Evolutionary conservation across 2,888 invertebrate species (phyloP), one percentile per base, ranked within the genome.

Genomic region (Caradrina clavipalpis): DNA sequence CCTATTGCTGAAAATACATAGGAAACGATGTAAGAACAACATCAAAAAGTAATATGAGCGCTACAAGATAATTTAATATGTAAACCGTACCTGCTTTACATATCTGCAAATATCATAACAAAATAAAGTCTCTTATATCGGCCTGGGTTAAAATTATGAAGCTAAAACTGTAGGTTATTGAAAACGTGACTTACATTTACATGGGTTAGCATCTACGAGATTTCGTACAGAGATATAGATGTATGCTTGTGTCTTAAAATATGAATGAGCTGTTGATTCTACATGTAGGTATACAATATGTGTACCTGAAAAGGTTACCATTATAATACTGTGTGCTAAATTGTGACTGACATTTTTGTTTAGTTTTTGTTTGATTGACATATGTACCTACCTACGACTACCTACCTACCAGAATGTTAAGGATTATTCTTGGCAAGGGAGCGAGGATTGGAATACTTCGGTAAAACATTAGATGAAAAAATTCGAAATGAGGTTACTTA

Each of bases 101-200:
- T 82, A 78, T 76, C 61, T 75, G 90, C 88, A 91, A 92, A 92
- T 94, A 94, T 94, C 92, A 91, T 92, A 93, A 94, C 94, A 93
- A 93, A 94, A 95, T 94, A 94, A 93, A 94, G 90, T 94, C 92
- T 94, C 91, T 94, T 93, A 95, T 95, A 95, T 94, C 92, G 92
- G 92, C 89, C 87, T 85, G 94, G 93, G 94, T 93, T 94, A 91
- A 95, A 95, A 95, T 95, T 95, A 95, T 95, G 95, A 95, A 94
- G 94, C 95, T 95, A 94, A 95, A 95, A 95, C 94, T 94, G 95
- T 93, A 94, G 93, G 95, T 95, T 96, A 96, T 96, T 96, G 95
- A 95, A 96, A 94, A 95, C 95, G 95, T 96, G 95, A 95, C 95
- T 94, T 94, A 95, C 95, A 95, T 95, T 94, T 95, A 95, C 94